phyloP scores from a whole-genome alignment of 2,797 vertebrate genomes.

The Phrynocephalus forsythii region DNA sequence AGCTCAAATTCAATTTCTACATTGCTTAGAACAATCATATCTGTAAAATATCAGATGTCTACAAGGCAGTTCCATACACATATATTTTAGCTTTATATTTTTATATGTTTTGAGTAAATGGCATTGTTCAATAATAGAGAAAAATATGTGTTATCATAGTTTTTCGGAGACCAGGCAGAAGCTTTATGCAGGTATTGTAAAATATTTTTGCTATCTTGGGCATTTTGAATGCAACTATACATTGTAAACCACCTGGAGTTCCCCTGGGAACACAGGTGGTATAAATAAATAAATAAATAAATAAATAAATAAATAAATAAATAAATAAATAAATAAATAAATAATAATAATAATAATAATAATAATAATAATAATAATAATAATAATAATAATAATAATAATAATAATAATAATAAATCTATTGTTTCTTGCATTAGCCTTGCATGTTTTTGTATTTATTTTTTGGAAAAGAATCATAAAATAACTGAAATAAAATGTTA shows the following conservation, averaged over 20 bases:
- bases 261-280: too few species aligned
- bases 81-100: conserved; percentile 8
- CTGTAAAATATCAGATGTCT: conserved; percentile 18
- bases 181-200: neutral
- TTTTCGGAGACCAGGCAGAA: too few species aligned
- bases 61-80: conserved; percentile 18
- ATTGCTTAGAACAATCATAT: conserved; percentile 21
- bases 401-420: neutral
- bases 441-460: neutral
- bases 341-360: too few species aligned
- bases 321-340: too few species aligned
- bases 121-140: conserved; percentile 12
- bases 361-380: too few species aligned
- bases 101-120: conserved; percentile 10
- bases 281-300: too few species aligned
- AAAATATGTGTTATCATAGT: too few species aligned
- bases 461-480: neutral
- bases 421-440: neutral
- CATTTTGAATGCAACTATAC: neutral
- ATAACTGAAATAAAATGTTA: neutral
- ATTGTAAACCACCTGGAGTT: neutral
- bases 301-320: too few species aligned
- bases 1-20: conserved; percentile 2
- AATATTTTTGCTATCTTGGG: too few species aligned
- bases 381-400: too few species aligned